Evolutionary conservation across 2,113 vertebrate genomes (phyloP).

Genomic region (Pandion haliaetus): DNA sequence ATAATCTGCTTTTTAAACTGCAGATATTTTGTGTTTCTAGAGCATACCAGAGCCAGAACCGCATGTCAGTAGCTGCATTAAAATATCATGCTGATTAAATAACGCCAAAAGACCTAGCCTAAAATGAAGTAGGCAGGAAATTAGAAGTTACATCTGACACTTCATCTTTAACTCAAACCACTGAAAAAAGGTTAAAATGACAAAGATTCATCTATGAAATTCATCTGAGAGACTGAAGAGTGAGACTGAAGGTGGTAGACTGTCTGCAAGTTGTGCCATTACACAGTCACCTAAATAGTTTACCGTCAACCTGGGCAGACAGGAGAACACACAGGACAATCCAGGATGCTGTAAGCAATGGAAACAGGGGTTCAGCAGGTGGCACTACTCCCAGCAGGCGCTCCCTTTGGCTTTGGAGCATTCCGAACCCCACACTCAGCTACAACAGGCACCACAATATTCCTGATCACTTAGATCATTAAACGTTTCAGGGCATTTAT

Average conservation of each 20-base stretch:
- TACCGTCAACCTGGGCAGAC: not conserved
- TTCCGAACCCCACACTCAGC: not conserved
- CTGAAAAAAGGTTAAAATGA: not conserved
- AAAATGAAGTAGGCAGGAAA: slow-evolving; percentile 14
- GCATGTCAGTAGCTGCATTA: not conserved
- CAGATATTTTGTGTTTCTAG: not conserved
- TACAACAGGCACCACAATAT: not conserved
- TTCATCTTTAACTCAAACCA: not conserved
- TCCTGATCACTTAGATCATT: not conserved
- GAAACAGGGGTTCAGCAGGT: not conserved
- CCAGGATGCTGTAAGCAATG: not conserved
- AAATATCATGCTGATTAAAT: not conserved
- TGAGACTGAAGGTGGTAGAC: not conserved
- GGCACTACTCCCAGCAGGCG: too few relatives aligned
- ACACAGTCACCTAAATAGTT: not conserved
- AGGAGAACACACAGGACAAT: not conserved
- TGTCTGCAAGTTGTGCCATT: not conserved
- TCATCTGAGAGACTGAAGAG: not conserved
- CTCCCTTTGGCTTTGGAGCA: not conserved
- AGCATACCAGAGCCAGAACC: not conserved
- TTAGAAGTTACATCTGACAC: not conserved
- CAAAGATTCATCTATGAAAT: not conserved
- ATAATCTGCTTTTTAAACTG: not conserved
- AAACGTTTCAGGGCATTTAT: not conserved
- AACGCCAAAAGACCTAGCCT: not conserved